A percentile compares a stretch with the other conserved stretches of the same genome.
phyloP scores from a whole-genome alignment of 2,888 invertebrate species.

The Apomyelois bistriatella region DNA sequence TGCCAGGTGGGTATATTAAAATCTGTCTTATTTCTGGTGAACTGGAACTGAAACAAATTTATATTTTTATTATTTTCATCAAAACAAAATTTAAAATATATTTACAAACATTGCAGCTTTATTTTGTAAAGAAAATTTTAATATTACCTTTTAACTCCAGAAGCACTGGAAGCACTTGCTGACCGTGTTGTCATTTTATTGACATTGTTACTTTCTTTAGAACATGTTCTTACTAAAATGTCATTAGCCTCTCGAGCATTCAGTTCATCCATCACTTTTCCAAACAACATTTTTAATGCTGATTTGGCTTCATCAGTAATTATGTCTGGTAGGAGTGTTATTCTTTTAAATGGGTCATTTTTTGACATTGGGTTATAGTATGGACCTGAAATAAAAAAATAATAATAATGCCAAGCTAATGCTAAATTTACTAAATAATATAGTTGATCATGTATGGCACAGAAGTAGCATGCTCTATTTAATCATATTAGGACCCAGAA shows the following conservation, averaged over 20 bases:
- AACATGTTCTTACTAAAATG: slow-evolving; percentile 87
- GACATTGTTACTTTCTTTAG: slow-evolving; percentile 74
- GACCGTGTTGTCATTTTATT: slow-evolving; percentile 66
- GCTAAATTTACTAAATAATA: too few relatives aligned
- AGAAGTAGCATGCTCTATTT: too few relatives aligned
- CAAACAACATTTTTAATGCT: slow-evolving; percentile 83
- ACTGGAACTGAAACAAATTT: slow-evolving; percentile 64
- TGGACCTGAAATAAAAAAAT: slow-evolving; percentile 49
- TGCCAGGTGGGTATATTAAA: slow-evolving; percentile 91
- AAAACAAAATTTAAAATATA: too few relatives aligned
- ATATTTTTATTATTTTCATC: neutral
- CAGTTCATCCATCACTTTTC: slow-evolving; percentile 84
- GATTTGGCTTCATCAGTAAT: slow-evolving; percentile 83
- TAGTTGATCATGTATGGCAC: too few relatives aligned
- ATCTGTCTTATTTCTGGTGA: slow-evolving; percentile 82
- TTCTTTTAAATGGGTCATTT: slow-evolving; percentile 85
- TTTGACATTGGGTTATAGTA: slow-evolving; percentile 82
- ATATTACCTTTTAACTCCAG: slow-evolving; percentile 59
- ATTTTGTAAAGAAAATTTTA: neutral
- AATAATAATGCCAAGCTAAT: neutral
- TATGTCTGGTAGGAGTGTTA: slow-evolving; percentile 86
- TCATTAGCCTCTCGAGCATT: slow-evolving; percentile 88
- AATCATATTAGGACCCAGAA: too few relatives aligned
- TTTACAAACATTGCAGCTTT: too few relatives aligned
- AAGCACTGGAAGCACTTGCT: slow-evolving; percentile 46